A percentile compares a stretch with the other conserved stretches of the same genome.
Conservation (phyloP, 1,140 invertebrate genomes). For the Pseudomyrmex cubaensis region DNA sequence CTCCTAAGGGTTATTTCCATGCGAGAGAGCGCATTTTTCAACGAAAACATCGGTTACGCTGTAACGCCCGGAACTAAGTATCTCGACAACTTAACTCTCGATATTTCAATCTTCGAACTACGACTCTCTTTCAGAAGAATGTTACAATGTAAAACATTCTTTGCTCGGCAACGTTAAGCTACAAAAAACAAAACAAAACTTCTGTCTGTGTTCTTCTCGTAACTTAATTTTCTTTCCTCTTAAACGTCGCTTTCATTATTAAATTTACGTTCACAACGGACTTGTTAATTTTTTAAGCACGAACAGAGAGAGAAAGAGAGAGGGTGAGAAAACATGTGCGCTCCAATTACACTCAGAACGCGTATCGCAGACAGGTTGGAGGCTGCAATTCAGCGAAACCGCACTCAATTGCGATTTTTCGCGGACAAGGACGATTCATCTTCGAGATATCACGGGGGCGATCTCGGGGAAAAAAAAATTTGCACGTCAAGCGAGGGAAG, state of each 20-base stretch:
- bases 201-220: too few species aligned
- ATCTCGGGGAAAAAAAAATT: not conserved
- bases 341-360: not conserved
- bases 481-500: not conserved
- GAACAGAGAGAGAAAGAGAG: not conserved
- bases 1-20: not conserved
- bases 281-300: not conserved
- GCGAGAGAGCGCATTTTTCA: too few species aligned
- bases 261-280: not conserved
- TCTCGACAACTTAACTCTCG: not conserved
- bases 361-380: not conserved
- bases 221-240: not conserved
- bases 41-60: too few species aligned
- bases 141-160: too few species aligned
- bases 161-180: too few species aligned
- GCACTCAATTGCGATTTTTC: not conserved
- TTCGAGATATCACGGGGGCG: constrained; percentile 9
- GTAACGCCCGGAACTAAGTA: not conserved
- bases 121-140: too few species aligned
- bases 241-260: not conserved
- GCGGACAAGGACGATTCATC: not conserved
- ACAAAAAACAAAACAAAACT: too few species aligned
- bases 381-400: not conserved
- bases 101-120: too few species aligned
- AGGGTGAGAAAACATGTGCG: too few species aligned